Evolutionary conservation across 2,113 vertebrate genomes (phyloP).

Genomic region (Candoia aspera): DNA sequence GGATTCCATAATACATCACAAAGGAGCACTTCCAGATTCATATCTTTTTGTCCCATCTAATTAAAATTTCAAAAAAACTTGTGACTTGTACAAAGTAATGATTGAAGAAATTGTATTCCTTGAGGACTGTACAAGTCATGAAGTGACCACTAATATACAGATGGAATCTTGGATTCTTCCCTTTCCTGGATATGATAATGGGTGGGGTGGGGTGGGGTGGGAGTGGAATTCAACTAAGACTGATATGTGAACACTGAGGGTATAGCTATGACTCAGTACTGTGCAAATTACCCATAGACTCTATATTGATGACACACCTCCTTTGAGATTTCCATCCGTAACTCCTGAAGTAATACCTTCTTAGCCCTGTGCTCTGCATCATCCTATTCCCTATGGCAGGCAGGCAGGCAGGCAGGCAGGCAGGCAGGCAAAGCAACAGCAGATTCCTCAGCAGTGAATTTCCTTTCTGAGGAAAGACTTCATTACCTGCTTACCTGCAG

Average conservation of each 20-base stretch:
- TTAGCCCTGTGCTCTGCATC: rapidly evolving
- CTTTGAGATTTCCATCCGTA: background rate
- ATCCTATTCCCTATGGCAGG: background rate
- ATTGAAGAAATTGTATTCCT: background rate
- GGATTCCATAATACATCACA: background rate
- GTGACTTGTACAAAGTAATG: background rate
- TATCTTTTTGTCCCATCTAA: background rate
- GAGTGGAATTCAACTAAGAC: too few species aligned
- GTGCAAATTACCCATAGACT: background rate
- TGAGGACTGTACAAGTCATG: background rate
- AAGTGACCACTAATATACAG: background rate
- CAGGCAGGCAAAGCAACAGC: background rate
- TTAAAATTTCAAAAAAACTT: background rate
- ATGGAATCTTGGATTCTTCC: background rate
- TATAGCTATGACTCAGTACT: background rate
- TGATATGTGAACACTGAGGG: background rate
- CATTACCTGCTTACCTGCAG: background rate
- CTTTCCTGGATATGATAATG: background rate
- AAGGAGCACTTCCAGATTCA: background rate
- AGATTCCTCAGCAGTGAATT: background rate
- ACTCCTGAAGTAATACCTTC: background rate
- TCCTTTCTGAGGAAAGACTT: background rate
- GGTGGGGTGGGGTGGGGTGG: background rate
- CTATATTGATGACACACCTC: background rate
- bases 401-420: background rate